Base-by-base conservation (phyloP, 2,113 vertebrate species). In the Gila orcuttii region DNA sequence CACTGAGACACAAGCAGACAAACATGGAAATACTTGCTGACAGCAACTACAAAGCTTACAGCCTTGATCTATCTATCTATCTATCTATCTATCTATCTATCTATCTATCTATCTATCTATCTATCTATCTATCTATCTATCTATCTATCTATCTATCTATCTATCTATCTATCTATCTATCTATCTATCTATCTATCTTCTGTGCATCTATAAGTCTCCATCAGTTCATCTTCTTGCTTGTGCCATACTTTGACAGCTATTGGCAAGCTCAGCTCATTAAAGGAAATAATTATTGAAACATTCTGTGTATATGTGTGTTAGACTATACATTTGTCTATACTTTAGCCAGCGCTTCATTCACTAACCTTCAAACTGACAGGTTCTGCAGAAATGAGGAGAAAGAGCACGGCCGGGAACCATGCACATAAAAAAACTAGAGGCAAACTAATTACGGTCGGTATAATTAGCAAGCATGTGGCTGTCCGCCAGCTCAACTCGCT, bases 381-480 rank as follows among this genome's bases (percentile, higher is more conserved):
- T 71, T 76, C 68, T 64, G 71, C 59, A 76, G 79, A 42, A 85
- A 86, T 73, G n/a, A 64, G 39, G 64, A 78, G 77, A 59, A 83
- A 86, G 62, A 66, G 8, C 36, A 9, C 3, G 33, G 71, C 21
- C n/a, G 6, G 57, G 74, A 77, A 12, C 60, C 82, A 57, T 52
- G 28, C 79, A 68, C 42, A 82, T 69, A 82, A n/a, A 64, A 64
- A 52, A 79, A 80, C 78, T 45, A 47, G 59, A 88, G 62, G 71
- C 59, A 80, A 86, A 80, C 82, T 89, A 88, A 89, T 90, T 89
- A 89, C 45, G 52, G 73, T 85, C 31, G 25, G 81, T 45, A 75
- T 90, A 87, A 89, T 90, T 87, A 87, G 84, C 52, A 47, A 76
- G 73, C 45, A 76, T 75, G 77, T 88, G 86, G 88, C 89, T 73